phyloP scores from a whole-genome alignment of 2,113 vertebrate species.

The Silurus glanis region DNA sequence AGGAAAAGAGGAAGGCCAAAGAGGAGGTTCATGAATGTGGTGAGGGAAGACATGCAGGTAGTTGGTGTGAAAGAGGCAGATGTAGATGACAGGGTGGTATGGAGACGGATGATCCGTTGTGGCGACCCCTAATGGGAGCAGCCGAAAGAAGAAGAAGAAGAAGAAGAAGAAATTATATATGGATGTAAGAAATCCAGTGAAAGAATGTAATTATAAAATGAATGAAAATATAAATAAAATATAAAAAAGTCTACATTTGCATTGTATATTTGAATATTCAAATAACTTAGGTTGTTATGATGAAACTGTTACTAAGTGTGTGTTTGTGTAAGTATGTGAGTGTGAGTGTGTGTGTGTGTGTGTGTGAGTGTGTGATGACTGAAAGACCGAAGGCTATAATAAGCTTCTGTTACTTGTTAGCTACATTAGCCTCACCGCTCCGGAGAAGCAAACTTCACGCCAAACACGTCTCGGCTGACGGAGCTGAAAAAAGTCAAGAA shows the following conservation, averaged over 20 bases:
- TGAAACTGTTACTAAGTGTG: neutral
- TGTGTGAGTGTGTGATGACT: neutral
- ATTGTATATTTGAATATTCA: neutral
- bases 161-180: neutral
- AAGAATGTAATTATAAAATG: neutral
- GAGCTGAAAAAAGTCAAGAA: neutral
- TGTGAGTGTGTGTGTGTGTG: no score
- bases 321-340: no score
- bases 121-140: no score
- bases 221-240: neutral
- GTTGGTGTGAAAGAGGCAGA: no score
- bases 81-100: no score
- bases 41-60: no score
- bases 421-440: conserved; percentile 5
- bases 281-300: neutral
- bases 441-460: neutral
- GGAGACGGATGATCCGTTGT: no score
- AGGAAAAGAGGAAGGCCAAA: no score
- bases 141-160: neutral
- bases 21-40: no score
- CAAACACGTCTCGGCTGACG: neutral
- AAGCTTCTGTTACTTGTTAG: conserved; percentile 17
- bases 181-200: neutral
- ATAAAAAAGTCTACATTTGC: neutral
- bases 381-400: neutral